Percentiles rank a stretch among this genome's conserved stretches.
Evolutionary conservation across 1,140 invertebrate species (phyloP).

Genomic region (Helicoverpa zea): DNA sequence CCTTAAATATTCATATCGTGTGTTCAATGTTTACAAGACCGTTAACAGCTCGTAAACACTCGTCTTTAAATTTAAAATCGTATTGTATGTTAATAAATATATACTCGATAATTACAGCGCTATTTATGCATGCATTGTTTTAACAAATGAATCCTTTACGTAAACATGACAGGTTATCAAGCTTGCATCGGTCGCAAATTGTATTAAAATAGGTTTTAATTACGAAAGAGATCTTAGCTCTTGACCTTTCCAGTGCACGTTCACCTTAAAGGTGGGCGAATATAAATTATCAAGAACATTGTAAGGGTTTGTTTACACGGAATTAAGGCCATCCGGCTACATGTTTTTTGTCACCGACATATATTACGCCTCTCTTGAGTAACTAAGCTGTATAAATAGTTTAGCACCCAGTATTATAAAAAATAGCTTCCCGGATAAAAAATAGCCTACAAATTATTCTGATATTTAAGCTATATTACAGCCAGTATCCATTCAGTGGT

Average conservation of each 20-base stretch:
- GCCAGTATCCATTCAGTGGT: too few species aligned
- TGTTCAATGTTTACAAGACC: slow-evolving; percentile 12
- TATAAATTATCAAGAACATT: background rate
- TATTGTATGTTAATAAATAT: slow-evolving; percentile 13
- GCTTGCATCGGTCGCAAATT: slow-evolving; percentile 8
- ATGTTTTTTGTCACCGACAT: too few species aligned
- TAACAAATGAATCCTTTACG: slow-evolving; percentile 2
- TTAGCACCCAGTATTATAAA: too few species aligned
- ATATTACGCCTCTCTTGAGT: too few species aligned
- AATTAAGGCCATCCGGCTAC: too few species aligned
- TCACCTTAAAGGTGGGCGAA: slow-evolving; percentile 2
- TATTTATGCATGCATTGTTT: background rate
- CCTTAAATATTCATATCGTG: slow-evolving; percentile 11
- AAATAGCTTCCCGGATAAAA: too few species aligned
- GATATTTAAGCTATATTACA: too few species aligned
- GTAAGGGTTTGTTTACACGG: background rate
- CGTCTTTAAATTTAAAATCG: background rate
- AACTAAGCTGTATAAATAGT: too few species aligned
- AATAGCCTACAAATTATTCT: too few species aligned
- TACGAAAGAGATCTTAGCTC: slow-evolving; percentile 3
- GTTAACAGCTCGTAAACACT: slow-evolving; percentile 24
- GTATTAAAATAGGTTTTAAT: slow-evolving; percentile 8
- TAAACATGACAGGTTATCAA: slow-evolving; percentile 21
- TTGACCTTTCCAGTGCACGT: background rate
- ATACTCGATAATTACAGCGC: background rate